A percentile compares a stretch with the other conserved stretches of the same genome.
Evolutionary conservation across 2,113 vertebrate species (phyloP).

Genomic region (Bambusicola thoracicus): DNA sequence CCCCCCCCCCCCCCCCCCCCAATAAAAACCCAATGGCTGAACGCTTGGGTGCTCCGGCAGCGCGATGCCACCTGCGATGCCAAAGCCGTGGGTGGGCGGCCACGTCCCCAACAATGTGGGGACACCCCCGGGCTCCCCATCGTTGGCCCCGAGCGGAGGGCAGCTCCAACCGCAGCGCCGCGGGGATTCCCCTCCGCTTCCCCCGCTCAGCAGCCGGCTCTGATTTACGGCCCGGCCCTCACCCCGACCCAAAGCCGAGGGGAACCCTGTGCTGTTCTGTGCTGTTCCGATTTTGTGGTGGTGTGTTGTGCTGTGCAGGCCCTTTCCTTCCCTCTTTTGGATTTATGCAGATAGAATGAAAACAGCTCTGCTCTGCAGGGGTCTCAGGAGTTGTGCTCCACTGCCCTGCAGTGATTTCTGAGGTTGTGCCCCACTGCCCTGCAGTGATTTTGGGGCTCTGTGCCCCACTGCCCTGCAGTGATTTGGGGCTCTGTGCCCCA

Average conservation of each 20-base stretch:
- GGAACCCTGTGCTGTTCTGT: no score
- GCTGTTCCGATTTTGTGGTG: background rate
- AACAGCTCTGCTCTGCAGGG: background rate
- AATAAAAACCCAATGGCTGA: fast-evolving
- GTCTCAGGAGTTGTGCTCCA: no score
- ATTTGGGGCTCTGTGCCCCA: no score
- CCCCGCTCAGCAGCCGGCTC: background rate
- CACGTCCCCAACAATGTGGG: fast-evolving
- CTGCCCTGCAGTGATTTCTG: no score
- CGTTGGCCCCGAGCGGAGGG: background rate
- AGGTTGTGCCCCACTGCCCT: no score
- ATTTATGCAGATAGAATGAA: background rate
- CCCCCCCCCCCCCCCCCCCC: no score
- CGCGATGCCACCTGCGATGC: fast-evolving
- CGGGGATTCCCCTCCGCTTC: background rate
- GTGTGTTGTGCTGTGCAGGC: no score
- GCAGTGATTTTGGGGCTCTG: fast-evolving
- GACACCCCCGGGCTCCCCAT: background rate
- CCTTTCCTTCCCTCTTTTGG: background rate
- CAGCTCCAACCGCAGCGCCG: background rate
- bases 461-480: no score
- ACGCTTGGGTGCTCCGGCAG: fast-evolving
- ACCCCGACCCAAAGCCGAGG: background rate
- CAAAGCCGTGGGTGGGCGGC: fast-evolving
- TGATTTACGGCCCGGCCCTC: background rate